Evolutionary conservation across 1,140 invertebrate genomes (phyloP), one percentile per base, ranked within the genome.

Genomic region (Contarinia nasturtii): DNA sequence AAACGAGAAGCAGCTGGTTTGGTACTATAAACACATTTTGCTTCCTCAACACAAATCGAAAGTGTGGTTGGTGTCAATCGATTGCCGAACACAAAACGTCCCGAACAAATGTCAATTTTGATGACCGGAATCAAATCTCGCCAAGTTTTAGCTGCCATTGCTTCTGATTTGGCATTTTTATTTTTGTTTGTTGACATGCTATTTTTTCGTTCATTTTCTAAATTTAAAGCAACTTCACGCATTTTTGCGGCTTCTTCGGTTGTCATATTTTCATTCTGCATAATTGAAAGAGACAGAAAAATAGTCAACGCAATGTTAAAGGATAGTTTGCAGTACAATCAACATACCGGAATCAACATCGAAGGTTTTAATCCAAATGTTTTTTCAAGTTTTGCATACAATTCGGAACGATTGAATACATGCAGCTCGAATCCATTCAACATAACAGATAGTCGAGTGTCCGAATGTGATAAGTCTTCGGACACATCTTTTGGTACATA

Each of bases 371-470:
- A 65, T 12, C 86, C 87, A 69, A 96, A 96, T 14, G 80, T 70
- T 66, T 86, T 84, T 59, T 96, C 92, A 47, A 98, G 69, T 60
- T 79, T 74, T 53, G 79, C 77, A 68, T 98, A 98, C 21, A 92
- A 63, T 53, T 83, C 71, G 50, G 88, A 90, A 49, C 90, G 74
- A 69, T 98, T 98, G 64, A 96, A 98, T 8, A 95, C 77, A 67
- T 98, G 93, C 40, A 97, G 65, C 66, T 98, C 92, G 60, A 95
- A 88, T 7, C 90, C 92, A 72, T 98, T 96, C 45, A 98, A 65
- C 70, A 93, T 84, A 21, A 97, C 75, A 37, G 88, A 92, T 15
- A 98, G 66, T 41, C 94, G 76, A 7, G 92, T 91, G 62, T 95
- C 89, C 41, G 86, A 91, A 71, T 96, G 90, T 45, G 90, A 95